Evolutionary conservation across 2,113 vertebrate species (phyloP), one percentile per base, ranked within the genome.

Genomic region (Pluvianellus socialis): DNA sequence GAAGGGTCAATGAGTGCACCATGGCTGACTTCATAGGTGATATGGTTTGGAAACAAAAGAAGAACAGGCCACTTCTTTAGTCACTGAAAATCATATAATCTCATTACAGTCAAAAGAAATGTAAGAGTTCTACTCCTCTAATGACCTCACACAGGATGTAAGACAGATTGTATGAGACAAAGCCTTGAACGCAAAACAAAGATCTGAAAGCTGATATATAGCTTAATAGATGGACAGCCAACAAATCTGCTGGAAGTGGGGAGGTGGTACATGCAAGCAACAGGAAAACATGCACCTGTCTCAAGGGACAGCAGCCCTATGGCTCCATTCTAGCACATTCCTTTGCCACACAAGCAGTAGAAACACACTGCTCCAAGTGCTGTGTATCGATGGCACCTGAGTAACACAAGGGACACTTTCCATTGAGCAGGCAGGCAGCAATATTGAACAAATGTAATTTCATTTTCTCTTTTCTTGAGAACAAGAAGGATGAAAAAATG

Each of bases 381-480:
- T 81, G 26, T 50, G 17, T 22, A 42, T 14, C 1, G 1, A 33
- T 33, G 28, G 55, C 32, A 89, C 44, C 3, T 7, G 0, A 81
- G 9, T 30, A 58, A 33, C 10, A 76, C 0, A 2, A 77, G 44
- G 8, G 3, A 23, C 75, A 58, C 59, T 90, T 68, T 75, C 62
- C 49, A 45, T 0, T 8, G 6, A 53, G 10, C 23, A 50, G 17
- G 45, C 33, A 66, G 53, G 23, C 15, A 52, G 58, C 35, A 68
- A 49, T 18, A 44, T 6, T 40, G 30, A 38, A 55, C 11, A 58
- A 16, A 45, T 74, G 17, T 35, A 56, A 89, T 50, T 96, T 76
- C 18, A 82, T 92, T 93, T 95, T 89, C 28, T 84, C 44, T 75
- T 82, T 28, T 74, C 30, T 56, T 88, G 33, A 72, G 59, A 63